These are phyloP conservation scores for Cacoxenus indagator DNA, from an alignment of 2,888 invertebrate genomes.

Conservation along the genomic window DNA sequence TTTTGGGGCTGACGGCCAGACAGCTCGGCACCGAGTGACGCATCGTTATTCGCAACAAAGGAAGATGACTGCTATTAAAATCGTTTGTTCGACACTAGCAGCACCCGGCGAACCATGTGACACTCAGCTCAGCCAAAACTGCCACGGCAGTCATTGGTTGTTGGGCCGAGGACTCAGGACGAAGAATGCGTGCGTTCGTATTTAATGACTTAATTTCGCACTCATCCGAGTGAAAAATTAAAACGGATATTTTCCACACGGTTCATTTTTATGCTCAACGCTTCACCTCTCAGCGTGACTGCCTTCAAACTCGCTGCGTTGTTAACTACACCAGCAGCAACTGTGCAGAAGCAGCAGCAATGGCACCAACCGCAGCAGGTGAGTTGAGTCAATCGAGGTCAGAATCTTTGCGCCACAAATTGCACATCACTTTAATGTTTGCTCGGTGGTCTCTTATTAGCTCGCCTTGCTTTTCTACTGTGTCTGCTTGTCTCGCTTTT, in stretches of 20 bases:
- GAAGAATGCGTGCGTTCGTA: constrained; percentile 42
- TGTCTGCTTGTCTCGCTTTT: constrained; percentile 38
- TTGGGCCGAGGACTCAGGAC: constrained; percentile 15
- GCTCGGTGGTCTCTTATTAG: neutral
- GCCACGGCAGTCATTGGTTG: constrained; percentile 29
- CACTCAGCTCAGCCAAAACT: constrained; percentile 34
- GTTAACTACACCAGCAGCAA: constrained; percentile 46
- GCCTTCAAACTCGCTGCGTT: constrained; percentile 30
- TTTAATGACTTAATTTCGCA: constrained; percentile 70
- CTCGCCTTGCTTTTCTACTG: neutral
- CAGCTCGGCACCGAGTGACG: constrained; percentile 51
- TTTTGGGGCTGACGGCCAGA: constrained; percentile 22
- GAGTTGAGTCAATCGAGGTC: constrained; percentile 38
- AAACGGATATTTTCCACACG: constrained; percentile 52
- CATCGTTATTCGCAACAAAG: constrained; percentile 66
- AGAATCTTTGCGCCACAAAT: neutral
- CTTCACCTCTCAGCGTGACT: neutral
- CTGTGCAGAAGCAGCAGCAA: neutral
- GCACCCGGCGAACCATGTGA: neutral
- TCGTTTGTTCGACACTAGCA: constrained; percentile 56
- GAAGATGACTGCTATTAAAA: constrained; percentile 62
- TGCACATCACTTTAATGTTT: constrained; percentile 53
- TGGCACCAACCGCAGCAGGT: constrained; percentile 40
- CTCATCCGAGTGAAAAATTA: constrained; percentile 71
- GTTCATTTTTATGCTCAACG: constrained; percentile 13